Evolutionary conservation across 2,888 invertebrate species (phyloP).

Genomic region (Hirtodrosophila duncani): DNA sequence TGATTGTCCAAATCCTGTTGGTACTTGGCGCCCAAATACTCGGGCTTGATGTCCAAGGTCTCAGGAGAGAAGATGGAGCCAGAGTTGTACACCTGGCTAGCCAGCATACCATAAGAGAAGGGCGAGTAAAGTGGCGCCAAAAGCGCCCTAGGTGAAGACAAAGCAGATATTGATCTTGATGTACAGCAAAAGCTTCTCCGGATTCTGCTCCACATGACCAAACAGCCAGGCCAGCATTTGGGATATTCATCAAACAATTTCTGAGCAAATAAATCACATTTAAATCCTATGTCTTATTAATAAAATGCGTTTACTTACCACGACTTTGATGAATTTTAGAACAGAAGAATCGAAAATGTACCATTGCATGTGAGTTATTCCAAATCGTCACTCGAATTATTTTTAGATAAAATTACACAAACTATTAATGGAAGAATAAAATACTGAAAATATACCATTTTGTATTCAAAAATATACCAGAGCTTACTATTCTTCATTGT

Average conservation of each 20-base stretch:
- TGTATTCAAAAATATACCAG: no score
- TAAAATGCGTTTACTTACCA: conserved; percentile 84
- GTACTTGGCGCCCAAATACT: conserved; percentile 94
- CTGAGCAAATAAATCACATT: conserved; percentile 79
- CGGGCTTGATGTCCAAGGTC: conserved; percentile 98
- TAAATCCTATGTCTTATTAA: background rate
- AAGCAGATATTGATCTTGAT: conserved; percentile 99
- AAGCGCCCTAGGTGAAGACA: conserved; percentile 98
- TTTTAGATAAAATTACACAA: no score
- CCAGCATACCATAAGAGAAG: conserved; percentile 97
- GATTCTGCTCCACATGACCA: conserved; percentile 96
- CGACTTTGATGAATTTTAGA: conserved; percentile 96
- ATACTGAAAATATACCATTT: no score
- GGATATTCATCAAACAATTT: conserved; percentile 98
- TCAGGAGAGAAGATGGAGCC: conserved; percentile 98
- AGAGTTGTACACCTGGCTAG: conserved; percentile 98
- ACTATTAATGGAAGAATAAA: no score
- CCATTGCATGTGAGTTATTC: no score
- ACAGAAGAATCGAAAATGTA: no score
- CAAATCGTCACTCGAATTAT: no score
- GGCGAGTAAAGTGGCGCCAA: conserved; percentile 99
- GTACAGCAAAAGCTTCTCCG: conserved; percentile 96
- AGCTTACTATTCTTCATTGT: no score
- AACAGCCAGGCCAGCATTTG: conserved; percentile 95
- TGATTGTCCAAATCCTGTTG: conserved; percentile 95